Evolutionary conservation across 2,113 vertebrate species (phyloP), one percentile per base, ranked within the genome.

Genomic region (Phycodurus eques): DNA sequence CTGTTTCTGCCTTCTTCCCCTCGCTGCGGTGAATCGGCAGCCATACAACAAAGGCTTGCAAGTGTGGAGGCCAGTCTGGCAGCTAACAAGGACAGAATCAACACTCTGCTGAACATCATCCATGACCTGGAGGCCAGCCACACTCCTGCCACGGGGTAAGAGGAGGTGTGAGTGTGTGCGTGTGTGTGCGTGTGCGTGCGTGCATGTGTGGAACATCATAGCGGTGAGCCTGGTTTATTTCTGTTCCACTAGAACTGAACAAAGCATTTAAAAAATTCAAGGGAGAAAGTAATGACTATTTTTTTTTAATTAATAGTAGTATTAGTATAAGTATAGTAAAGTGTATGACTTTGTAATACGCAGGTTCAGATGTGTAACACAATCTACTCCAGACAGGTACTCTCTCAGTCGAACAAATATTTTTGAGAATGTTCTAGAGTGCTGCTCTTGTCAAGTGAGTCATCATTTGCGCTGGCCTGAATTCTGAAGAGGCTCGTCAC

Each of bases 81-180:
- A 47, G 88, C 89, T 80, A 93, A 93, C 81, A 90, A 92, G 82
- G 83, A 90, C 82, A 81, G 89, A 81, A 91, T 93, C 81, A 83
- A 86, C 0, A 92, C 86, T 63, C 84, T 93, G 69, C 92, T 93
- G n/a, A 90, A 92, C 85, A 89, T 92, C 74, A 93, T 93, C 83
- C 88, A 92, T 65, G 90, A 93, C 88, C 84, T 93, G 80, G 92
- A 93, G 88, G 88, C 71, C 42, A 84, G 84, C 83, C 81, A 88
- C 20, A 82, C 80, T 72, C 88, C 88, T 47, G 85, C 73, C 78
- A 80, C 75, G 20, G 80, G 90, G 92, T 93, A 84, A 90, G 89
- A 78, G 17, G 20, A 19, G 19, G 70, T 49, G 10, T 33, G 10
- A 65, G 42, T 54, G 43, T 2, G 20, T 49, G 27, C 1, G 27